Evolutionary conservation across 2,797 vertebrate species (phyloP).

Genomic region (Lepus oiostolus): DNA sequence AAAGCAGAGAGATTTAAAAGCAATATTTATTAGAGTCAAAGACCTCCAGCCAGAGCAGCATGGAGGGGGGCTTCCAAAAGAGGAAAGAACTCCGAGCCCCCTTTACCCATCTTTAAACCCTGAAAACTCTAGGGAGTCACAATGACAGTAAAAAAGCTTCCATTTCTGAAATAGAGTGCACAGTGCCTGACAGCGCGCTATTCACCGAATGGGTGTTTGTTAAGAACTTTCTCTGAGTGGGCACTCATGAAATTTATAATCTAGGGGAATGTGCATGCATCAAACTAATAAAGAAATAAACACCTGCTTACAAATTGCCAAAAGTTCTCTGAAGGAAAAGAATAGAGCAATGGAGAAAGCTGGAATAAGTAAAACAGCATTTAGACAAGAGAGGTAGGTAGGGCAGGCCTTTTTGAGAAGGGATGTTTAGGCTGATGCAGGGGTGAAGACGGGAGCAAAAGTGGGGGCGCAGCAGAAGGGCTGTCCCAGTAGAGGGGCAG

Average conservation of each 20-base stretch:
- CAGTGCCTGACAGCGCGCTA: not conserved
- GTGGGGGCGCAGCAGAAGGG: not conserved
- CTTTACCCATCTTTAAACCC: not conserved
- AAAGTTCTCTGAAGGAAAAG: not conserved
- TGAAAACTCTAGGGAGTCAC: not conserved
- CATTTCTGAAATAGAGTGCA: not conserved
- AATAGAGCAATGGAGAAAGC: not conserved
- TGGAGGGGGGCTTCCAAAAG: no score
- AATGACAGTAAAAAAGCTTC: not conserved
- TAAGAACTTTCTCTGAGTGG: not conserved
- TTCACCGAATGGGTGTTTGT: not conserved
- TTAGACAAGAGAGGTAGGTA: not conserved
- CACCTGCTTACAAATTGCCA: not conserved
- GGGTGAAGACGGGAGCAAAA: not conserved
- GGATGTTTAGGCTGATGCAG: not conserved
- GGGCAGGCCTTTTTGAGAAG: not conserved
- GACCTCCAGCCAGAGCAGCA: no score
- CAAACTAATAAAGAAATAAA: not conserved
- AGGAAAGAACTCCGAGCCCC: no score
- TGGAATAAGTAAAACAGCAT: not conserved
- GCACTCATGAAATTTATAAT: not conserved
- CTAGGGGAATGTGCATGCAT: not conserved
- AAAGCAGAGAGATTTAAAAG: no score
- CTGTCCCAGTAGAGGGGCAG: not conserved
- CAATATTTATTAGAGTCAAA: no score